phyloP scores from a whole-genome alignment of 2,113 vertebrate species.

The Neodon shergylaensis region DNA sequence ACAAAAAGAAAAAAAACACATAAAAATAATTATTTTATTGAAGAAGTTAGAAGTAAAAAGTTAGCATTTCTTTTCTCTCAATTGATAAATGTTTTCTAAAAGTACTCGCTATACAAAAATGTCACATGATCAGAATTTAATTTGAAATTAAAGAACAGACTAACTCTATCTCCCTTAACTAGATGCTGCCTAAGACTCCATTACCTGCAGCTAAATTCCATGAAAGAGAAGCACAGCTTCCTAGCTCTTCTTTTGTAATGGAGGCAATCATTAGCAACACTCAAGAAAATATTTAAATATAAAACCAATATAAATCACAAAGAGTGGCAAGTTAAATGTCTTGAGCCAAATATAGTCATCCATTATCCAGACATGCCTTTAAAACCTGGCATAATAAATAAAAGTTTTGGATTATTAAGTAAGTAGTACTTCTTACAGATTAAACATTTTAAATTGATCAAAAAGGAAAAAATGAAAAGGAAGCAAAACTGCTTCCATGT shows the following conservation, averaged over 20 bases:
- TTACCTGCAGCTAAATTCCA: constrained; percentile 10
- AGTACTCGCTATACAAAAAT: neutral
- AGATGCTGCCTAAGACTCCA: neutral
- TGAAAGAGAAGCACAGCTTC: neutral
- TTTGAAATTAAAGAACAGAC: constrained; percentile 25
- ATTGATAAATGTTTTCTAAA: constrained; percentile 51
- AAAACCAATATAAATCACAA: constrained; percentile 1
- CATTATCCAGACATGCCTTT: neutral
- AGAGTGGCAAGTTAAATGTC: neutral
- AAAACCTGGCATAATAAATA: constrained; percentile 27
- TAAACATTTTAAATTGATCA: constrained; percentile 18
- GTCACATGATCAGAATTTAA: constrained; percentile 12
- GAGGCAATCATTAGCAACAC: neutral
- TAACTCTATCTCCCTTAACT: neutral
- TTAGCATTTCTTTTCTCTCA: neutral
- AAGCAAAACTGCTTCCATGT: constrained; percentile 11
- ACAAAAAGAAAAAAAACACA: neutral
- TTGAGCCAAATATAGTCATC: neutral
- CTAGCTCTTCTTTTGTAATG: neutral
- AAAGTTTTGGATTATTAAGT: neutral
- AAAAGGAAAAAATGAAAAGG: constrained; percentile 28
- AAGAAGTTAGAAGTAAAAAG: neutral
- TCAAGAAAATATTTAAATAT: neutral
- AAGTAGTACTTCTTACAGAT: constrained; percentile 21
- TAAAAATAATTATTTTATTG: neutral